These are phyloP conservation scores for Rhopalosiphum maidis DNA, from an alignment of 1,140 invertebrate genomes.

Conservation along the genomic window DNA sequence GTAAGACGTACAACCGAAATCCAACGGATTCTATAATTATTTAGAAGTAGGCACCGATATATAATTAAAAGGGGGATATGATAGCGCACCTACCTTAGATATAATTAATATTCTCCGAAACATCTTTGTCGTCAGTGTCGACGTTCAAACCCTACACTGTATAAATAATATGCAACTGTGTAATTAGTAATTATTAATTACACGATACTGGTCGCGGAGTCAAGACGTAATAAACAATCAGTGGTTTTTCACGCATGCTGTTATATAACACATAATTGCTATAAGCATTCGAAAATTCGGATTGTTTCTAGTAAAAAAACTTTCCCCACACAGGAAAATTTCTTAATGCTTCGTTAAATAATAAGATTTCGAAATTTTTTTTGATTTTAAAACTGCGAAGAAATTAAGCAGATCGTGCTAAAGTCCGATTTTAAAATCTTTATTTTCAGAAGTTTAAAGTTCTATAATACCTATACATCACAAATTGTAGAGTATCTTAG, in stretches of 20 bases:
- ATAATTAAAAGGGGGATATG: slow-evolving; percentile 7
- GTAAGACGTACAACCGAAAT: not conserved
- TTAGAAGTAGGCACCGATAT: not conserved
- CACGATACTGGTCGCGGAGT: not conserved
- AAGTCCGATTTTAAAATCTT: not conserved
- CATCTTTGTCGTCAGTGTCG: not conserved
- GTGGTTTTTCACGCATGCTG: not conserved
- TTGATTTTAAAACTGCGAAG: no score
- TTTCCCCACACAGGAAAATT: not conserved
- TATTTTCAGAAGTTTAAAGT: not conserved
- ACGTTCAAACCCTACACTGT: not conserved
- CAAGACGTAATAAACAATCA: not conserved
- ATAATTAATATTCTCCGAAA: slow-evolving; percentile 18
- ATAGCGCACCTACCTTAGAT: not conserved
- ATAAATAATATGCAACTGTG: not conserved
- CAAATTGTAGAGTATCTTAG: not conserved
- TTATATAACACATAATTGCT: not conserved
- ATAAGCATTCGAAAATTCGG: not conserved
- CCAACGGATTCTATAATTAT: slow-evolving; percentile 29
- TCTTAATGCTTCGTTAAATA: not conserved
- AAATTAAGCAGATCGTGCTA: not conserved
- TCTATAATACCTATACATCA: not conserved
- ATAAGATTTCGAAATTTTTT: not conserved
- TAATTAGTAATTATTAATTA: not conserved
- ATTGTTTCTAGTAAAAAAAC: not conserved